phyloP scores from a whole-genome alignment of 53 echinoderm and acorn worm genomes.

The Temnopleurus reevesii region DNA sequence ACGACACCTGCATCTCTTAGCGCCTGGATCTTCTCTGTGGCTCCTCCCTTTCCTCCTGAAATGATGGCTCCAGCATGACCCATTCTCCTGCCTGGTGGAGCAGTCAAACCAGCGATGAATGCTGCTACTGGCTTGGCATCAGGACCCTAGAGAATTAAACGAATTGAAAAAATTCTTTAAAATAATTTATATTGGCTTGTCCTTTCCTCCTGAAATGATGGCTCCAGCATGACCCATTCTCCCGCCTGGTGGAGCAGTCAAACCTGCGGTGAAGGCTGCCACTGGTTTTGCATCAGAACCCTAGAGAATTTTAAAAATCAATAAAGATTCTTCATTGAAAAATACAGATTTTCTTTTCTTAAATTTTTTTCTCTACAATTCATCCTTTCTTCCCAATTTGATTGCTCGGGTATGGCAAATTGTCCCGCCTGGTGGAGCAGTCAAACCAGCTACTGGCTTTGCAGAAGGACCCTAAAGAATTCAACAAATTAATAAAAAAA shows the following conservation, averaged over 20 bases:
- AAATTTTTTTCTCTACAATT: too few relatives aligned
- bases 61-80: slow-evolving; percentile 99
- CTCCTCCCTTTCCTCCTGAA: slow-evolving; percentile 97
- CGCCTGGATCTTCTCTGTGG: slow-evolving; percentile 88
- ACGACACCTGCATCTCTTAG: slow-evolving; percentile 87
- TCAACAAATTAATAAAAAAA: too few relatives aligned
- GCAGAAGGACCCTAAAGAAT: slow-evolving; percentile 74
- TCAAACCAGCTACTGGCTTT: slow-evolving; percentile 96
- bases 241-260: slow-evolving; percentile 97
- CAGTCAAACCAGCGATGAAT: slow-evolving; percentile 97
- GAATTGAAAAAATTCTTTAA: too few relatives aligned
- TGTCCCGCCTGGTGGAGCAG: slow-evolving; percentile 95
- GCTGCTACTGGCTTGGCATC: slow-evolving; percentile 91
- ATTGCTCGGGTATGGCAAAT: slow-evolving; percentile 99
- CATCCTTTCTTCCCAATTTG: too few relatives aligned
- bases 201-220: slow-evolving; percentile 98
- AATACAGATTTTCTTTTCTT: too few relatives aligned
- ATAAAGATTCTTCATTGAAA: too few relatives aligned
- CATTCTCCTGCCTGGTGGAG: slow-evolving; percentile 98
- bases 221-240: slow-evolving; percentile 99
- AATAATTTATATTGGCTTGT: too few relatives aligned
- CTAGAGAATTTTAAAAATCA: too few relatives aligned
- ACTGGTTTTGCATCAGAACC: slow-evolving; percentile 91
- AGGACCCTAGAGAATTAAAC: slow-evolving; percentile 67
- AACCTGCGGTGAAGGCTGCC: slow-evolving; percentile 94